phyloP scores from a whole-genome alignment of 2,888 invertebrate species.

The Ditylenchus weischeri region DNA sequence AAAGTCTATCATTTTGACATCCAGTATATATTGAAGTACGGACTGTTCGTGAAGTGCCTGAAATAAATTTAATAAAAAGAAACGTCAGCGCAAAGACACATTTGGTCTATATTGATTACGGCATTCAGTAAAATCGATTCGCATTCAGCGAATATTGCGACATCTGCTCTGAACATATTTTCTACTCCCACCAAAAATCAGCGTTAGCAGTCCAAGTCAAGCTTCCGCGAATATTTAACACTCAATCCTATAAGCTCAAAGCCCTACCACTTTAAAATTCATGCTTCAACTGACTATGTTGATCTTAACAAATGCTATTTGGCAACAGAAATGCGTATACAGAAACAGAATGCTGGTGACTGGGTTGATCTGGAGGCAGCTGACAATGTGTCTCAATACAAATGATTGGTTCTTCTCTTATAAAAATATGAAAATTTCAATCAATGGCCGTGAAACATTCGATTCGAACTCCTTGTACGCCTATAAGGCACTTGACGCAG shows the following conservation, averaged over 20 bases:
- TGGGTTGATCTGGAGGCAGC: slow-evolving; percentile 2
- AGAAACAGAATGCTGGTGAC: slow-evolving; percentile 7
- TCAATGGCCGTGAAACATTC: slow-evolving; percentile 16
- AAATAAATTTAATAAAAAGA: too few species aligned
- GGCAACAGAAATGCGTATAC: slow-evolving; percentile 15
- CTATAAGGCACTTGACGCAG: slow-evolving; percentile 10
- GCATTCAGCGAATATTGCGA: too few species aligned
- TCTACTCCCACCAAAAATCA: slow-evolving; percentile 22
- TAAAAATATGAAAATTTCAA: slow-evolving; percentile 18
- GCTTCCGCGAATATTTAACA: slow-evolving; percentile 13
- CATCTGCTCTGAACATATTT: slow-evolving; percentile 15
- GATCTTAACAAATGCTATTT: slow-evolving; percentile 21
- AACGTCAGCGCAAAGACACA: too few species aligned
- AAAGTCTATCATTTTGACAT: too few species aligned
- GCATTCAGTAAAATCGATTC: too few species aligned
- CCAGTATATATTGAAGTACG: too few species aligned
- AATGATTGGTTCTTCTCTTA: slow-evolving; percentile 19
- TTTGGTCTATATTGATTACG: too few species aligned
- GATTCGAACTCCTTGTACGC: slow-evolving; percentile 17
- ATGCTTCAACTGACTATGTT: slow-evolving; percentile 9
- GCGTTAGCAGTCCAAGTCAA: slow-evolving; percentile 1
- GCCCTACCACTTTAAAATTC: slow-evolving; percentile 20
- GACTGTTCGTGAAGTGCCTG: too few species aligned
- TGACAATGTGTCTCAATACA: slow-evolving; percentile 11
- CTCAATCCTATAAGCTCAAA: slow-evolving; percentile 11